Percentiles rank a stretch among this genome's conserved stretches.
Conservation (phyloP, 2,113 vertebrate species). For the Mesembrinibis cayennensis region DNA sequence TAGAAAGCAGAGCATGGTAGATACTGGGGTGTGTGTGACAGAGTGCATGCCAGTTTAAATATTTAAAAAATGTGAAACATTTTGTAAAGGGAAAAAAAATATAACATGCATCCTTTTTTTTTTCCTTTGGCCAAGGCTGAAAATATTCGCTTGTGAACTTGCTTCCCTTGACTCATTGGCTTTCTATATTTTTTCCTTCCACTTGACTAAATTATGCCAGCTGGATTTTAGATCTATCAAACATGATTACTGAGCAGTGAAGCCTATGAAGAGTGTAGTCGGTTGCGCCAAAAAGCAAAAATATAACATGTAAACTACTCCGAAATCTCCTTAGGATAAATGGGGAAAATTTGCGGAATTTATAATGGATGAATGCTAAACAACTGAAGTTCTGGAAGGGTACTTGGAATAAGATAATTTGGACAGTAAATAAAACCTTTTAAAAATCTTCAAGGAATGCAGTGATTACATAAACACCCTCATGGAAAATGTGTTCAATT, state of each 20-base stretch:
- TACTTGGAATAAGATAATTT: not conserved
- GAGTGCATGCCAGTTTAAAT: not conserved
- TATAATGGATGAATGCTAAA: not conserved
- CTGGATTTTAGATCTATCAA: conserved; percentile 25
- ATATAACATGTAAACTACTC: not conserved
- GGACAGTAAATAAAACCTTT: not conserved
- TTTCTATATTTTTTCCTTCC: not conserved
- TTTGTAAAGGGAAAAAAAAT: not conserved
- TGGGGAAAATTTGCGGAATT: not conserved
- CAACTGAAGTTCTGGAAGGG: not conserved
- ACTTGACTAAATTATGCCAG: not conserved
- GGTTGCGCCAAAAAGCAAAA: not conserved
- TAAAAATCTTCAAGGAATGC: not conserved
- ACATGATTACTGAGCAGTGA: not conserved
- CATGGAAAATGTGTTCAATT: not conserved
- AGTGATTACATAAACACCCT: not conserved
- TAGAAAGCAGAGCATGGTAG: not conserved
- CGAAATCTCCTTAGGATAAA: not conserved
- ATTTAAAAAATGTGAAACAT: not conserved
- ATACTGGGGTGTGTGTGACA: not conserved
- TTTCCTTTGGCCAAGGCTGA: not conserved
- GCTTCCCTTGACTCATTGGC: not conserved
- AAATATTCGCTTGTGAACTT: not conserved
- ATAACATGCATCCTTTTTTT: not conserved
- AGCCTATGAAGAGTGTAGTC: not conserved